Conservation (phyloP, 2,888 invertebrate genomes). For the Eueremaeus valkanovi region DNA sequence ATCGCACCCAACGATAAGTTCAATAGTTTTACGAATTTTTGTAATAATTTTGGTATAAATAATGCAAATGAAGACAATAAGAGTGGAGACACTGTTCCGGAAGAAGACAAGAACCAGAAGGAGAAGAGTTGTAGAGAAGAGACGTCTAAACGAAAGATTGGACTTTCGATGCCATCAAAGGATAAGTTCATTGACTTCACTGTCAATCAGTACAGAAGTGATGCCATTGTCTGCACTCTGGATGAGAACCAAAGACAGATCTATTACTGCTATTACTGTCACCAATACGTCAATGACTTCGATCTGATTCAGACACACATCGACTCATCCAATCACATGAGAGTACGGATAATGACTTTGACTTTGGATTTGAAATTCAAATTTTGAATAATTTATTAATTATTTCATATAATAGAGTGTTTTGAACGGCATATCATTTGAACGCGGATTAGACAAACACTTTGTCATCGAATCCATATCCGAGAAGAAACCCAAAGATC, state of each 20-base stretch:
- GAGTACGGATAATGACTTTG: too few relatives aligned
- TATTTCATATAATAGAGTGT: background rate
- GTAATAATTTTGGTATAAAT: background rate
- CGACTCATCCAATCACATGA: background rate
- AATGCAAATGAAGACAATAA: too few relatives aligned
- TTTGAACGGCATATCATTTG: background rate
- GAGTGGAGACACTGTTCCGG: background rate
- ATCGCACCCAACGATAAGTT: slow-evolving; percentile 9
- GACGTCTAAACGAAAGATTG: background rate
- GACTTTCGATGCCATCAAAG: background rate
- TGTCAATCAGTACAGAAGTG: slow-evolving; percentile 12
- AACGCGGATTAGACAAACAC: background rate
- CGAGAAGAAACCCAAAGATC: background rate
- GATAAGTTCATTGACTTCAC: background rate
- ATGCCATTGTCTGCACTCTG: background rate
- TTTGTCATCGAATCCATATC: background rate
- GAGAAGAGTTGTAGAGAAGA: background rate
- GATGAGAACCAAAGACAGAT: slow-evolving; percentile 7
- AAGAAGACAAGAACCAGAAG: background rate
- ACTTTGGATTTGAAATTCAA: too few relatives aligned
- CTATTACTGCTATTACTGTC: slow-evolving; percentile 23
- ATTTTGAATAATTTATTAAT: too few relatives aligned
- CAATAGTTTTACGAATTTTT: background rate
- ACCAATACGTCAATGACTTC: background rate
- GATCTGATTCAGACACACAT: slow-evolving; percentile 4